phyloP scores from a whole-genome alignment of 2,113 vertebrate species.

The Melierax canorus region DNA sequence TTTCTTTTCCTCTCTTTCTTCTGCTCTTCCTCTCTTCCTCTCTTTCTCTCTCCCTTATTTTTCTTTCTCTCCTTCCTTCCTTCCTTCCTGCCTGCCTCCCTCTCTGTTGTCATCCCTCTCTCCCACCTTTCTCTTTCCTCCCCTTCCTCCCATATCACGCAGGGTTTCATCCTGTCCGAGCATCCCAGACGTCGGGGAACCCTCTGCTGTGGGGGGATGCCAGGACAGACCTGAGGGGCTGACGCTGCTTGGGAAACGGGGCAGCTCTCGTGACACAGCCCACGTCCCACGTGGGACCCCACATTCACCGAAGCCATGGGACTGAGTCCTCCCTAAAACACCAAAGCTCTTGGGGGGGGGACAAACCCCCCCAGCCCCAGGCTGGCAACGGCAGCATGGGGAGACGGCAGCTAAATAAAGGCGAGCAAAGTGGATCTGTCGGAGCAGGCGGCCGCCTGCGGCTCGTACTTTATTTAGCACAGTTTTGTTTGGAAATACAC shows the following conservation, averaged over 20 bases:
- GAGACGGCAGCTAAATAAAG: constrained; percentile 39
- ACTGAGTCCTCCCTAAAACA: neutral
- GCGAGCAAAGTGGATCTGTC: neutral
- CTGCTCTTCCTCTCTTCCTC: too few species aligned
- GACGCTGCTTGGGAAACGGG: rapidly evolving
- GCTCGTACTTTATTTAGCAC: constrained; percentile 51
- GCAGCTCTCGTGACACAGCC: neutral
- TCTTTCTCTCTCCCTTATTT: too few species aligned
- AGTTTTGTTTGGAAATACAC: constrained; percentile 49
- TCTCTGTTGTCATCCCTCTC: too few species aligned
- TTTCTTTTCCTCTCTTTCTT: neutral
- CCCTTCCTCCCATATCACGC: rapidly evolving
- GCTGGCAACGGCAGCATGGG: neutral
- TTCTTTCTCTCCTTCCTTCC: too few species aligned
- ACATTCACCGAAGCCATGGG: rapidly evolving
- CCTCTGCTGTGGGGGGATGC: neutral
- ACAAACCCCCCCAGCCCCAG: neutral
- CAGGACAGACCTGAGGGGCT: neutral
- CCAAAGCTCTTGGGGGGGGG: neutral
- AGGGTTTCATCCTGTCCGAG: neutral
- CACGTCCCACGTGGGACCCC: neutral
- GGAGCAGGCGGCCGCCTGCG: constrained; percentile 35
- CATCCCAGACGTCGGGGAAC: rapidly evolving
- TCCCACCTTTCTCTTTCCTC: too few species aligned
- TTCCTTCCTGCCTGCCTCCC: too few species aligned